These are phyloP conservation scores for Corythoichthys intestinalis DNA, from an alignment of 2,113 vertebrate species.

Conservation along the genomic window DNA sequence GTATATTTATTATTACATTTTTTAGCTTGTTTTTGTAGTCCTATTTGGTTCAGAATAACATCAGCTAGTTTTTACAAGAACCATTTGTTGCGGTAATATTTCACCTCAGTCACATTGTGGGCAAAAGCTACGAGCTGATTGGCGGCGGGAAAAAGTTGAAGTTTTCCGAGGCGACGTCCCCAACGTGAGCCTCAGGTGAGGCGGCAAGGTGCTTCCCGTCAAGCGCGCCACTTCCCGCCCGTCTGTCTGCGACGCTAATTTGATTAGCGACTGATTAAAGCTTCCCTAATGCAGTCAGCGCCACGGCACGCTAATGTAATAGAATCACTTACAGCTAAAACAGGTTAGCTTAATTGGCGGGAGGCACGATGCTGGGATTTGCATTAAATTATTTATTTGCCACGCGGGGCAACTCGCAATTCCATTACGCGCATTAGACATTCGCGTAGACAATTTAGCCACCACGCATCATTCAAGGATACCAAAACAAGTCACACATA, in stretches of 20 bases:
- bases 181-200: constrained; percentile 61
- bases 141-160: constrained; percentile 2
- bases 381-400: constrained; percentile 80
- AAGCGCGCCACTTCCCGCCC: constrained; percentile 58
- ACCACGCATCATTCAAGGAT: constrained; percentile 68
- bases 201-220: constrained; percentile 63
- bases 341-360: constrained; percentile 79
- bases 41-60: too few relatives aligned
- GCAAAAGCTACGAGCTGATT: not conserved
- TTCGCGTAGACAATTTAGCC: constrained; percentile 67
- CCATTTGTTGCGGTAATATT: not conserved
- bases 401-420: constrained; percentile 64
- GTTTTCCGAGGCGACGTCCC: constrained; percentile 37
- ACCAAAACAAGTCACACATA: constrained; percentile 39
- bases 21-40: too few relatives aligned
- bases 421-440: constrained; percentile 73
- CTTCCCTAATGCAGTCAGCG: constrained; percentile 76
- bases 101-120: not conserved
- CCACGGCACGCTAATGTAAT: constrained; percentile 77
- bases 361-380: constrained; percentile 73
- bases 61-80: too few relatives aligned
- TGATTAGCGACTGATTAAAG: constrained; percentile 78
- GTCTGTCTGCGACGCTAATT: constrained; percentile 71
- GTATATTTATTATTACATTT: too few relatives aligned
- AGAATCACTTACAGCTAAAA: constrained; percentile 79